A percentile compares a stretch with the other conserved stretches of the same genome.
Evolutionary conservation across 2,113 vertebrate species (phyloP).

Genomic region (Xyliphius kryptos): DNA sequence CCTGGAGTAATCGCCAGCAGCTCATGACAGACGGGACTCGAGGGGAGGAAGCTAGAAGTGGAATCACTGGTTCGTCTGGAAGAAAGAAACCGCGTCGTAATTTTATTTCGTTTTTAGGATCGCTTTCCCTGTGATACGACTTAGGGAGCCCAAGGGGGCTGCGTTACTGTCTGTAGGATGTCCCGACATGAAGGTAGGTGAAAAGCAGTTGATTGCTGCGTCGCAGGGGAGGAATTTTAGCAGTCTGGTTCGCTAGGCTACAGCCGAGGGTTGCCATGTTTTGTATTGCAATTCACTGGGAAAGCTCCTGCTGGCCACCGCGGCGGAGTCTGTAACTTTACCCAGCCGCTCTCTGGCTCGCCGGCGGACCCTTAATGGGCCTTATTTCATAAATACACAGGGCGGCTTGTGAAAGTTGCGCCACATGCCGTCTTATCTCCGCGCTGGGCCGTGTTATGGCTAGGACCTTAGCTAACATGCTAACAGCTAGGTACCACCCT

Average conservation of each 20-base stretch:
- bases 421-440: neutral
- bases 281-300: conserved; percentile 52
- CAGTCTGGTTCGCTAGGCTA: conserved; percentile 9
- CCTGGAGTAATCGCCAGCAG: conserved; percentile 19
- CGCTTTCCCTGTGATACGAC: conserved; percentile 49
- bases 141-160: conserved; percentile 65
- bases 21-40: conserved; percentile 51
- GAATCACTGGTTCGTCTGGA: conserved; percentile 66
- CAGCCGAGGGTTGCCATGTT: conserved; percentile 42
- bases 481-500: conserved; percentile 27
- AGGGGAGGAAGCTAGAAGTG: conserved; percentile 66
- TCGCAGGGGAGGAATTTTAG: conserved; percentile 28
- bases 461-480: conserved; percentile 22
- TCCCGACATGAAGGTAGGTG: conserved; percentile 86
- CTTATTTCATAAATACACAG: no score
- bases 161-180: conserved; percentile 73
- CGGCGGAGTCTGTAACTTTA: conserved; percentile 35
- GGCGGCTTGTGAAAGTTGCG: neutral
- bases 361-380: no score
- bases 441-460: conserved; percentile 5
- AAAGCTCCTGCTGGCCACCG: conserved; percentile 44
- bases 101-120: conserved; percentile 50
- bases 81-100: conserved; percentile 55
- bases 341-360: neutral
- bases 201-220: conserved; percentile 46